Base-by-base conservation (phyloP, 2,797 vertebrate genomes). In the Sebastes iracundus region DNA sequence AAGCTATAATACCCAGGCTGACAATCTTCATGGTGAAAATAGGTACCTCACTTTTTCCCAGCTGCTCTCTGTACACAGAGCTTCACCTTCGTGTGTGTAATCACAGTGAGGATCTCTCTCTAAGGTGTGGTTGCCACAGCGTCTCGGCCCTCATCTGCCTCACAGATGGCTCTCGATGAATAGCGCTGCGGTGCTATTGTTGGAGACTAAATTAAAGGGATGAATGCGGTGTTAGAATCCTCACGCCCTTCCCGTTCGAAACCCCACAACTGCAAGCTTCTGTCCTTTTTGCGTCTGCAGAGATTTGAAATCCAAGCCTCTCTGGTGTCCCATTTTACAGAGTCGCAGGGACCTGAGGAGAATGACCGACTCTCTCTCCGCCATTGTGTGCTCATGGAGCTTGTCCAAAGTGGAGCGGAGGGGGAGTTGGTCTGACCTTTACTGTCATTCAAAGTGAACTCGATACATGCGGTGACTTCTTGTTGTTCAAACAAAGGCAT, bases 291-390 rank as follows among this genome's bases (percentile, higher is more conserved):
- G 77, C 78, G 42, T 82, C 87, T 80, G 77, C 84, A 74, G 82
- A 79, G 71, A 84, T n/a, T 58, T 90, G 93, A 94, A 93, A 93
- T 88, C 69, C 83, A 89, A 93, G 68, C 81, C 63, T 80, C 80
- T 80, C 74, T 69, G 58, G 75, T 82, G 90, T 87, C 88, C 92
- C 77, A 88, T 86, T 92, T 92, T 81, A 73, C 67, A 53, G 75
- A 77, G 83, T 86, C 28, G 5, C 65, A 20, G 86, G 58, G 84
- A 83, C 82, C 63, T 73, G 10, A 81, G 74, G 68, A 87, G 84
- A 90, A 85, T 38, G 28, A 18, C 76, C 13, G 10, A 64, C 67
- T 72, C 59, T 9, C 69, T 56, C 71, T 16, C 62, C 42, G 79
- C 77, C 71, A 90, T 89, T 93, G 92, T 93, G 61, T 83, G 87